Conservation (phyloP, 1,140 invertebrate species). For the Tetramorium parvispinum region DNA sequence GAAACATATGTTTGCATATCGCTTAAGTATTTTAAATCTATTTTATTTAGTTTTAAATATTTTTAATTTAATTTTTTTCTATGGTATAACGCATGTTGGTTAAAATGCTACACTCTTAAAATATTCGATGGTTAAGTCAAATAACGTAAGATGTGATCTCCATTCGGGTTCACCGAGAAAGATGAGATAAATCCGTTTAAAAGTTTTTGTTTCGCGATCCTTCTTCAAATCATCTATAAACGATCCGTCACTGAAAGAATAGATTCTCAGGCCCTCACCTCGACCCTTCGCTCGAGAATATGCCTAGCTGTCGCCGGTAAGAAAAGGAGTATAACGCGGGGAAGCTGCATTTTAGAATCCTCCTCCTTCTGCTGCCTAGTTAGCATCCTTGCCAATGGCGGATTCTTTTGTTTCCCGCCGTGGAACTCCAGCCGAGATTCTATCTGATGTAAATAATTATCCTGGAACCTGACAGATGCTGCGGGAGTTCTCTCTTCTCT, state of each 20-base stretch:
- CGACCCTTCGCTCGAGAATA: constrained; percentile 49
- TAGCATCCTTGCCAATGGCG: constrained; percentile 64
- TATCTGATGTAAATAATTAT: constrained; percentile 86
- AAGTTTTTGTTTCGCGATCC: constrained; percentile 10
- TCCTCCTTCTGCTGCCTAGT: constrained; percentile 34
- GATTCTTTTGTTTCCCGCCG: constrained; percentile 84
- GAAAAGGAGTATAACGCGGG: constrained; percentile 62
- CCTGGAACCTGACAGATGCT: constrained; percentile 79
- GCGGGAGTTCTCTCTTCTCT: constrained; percentile 52
- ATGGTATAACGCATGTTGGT: not conserved
- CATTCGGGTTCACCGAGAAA: constrained; percentile 28
- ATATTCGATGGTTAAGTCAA: constrained; percentile 25
- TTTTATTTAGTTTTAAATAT: not conserved
- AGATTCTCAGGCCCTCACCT: constrained; percentile 67
- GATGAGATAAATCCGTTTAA: constrained; percentile 28
- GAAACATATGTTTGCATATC: too few species aligned
- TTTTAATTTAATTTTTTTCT: not conserved
- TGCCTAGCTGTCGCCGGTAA: constrained; percentile 56
- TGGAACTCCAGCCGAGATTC: constrained; percentile 82
- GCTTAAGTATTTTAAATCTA: too few species aligned
- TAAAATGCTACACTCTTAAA: not conserved
- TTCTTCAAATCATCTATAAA: constrained; percentile 42
- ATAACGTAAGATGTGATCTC: not conserved
- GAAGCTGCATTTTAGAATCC: constrained; percentile 56
- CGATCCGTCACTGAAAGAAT: constrained; percentile 1